Conservation (phyloP, 2,113 vertebrate species). For the Chaenogobius annularis region DNA sequence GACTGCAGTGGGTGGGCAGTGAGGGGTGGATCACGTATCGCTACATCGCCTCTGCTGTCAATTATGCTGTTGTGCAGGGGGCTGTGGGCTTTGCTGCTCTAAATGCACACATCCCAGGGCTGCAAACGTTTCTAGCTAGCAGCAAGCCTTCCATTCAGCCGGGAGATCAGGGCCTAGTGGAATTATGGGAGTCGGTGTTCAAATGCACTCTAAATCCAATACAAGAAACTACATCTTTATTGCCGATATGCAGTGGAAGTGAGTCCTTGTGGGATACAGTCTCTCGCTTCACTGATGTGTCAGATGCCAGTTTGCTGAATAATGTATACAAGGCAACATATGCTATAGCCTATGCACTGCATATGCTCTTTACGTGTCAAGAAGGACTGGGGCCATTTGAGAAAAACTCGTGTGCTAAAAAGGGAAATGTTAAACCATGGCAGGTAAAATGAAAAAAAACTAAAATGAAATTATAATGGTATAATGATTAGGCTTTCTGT, state of each 20-base stretch:
- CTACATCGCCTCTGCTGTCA: conserved; percentile 65
- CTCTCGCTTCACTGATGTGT: conserved; percentile 75
- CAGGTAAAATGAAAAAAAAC: conserved; percentile 55
- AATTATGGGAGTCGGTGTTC: conserved; percentile 78
- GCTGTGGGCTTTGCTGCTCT: conserved; percentile 76
- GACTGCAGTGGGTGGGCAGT: conserved; percentile 80
- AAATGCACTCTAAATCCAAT: conserved; percentile 57
- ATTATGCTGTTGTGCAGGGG: conserved; percentile 75
- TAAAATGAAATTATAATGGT: neutral
- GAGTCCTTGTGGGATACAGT: conserved; percentile 67
- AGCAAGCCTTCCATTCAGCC: conserved; percentile 62
- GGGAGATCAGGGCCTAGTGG: conserved; percentile 69
- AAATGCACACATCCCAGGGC: conserved; percentile 72
- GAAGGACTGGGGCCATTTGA: conserved; percentile 67
- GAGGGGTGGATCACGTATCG: conserved; percentile 81
- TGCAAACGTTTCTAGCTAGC: conserved; percentile 69
- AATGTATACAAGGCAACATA: conserved; percentile 80
- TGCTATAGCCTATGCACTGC: conserved; percentile 72
- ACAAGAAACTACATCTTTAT: conserved; percentile 18
- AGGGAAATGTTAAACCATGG: conserved; percentile 68
- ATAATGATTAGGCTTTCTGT: neutral
- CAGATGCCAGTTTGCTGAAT: conserved; percentile 74
- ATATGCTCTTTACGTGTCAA: conserved; percentile 68
- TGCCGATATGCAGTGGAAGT: conserved; percentile 61
- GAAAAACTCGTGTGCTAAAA: conserved; percentile 72